These are phyloP conservation scores for Micromesistius poutassou DNA, from an alignment of 2,797 vertebrate genomes.

Conservation along the genomic window DNA sequence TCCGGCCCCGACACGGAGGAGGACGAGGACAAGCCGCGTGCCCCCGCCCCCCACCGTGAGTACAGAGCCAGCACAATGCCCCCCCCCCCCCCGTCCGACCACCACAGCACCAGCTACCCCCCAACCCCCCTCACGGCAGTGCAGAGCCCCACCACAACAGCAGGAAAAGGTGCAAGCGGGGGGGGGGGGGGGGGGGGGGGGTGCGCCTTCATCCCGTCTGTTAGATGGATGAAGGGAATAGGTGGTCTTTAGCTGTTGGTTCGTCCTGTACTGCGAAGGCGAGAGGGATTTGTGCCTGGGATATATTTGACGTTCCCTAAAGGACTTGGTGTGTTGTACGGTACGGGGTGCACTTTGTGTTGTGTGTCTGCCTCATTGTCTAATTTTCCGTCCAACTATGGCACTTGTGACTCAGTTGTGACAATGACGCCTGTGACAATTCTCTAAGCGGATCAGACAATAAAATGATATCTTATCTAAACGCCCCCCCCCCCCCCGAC, in stretches of 20 bases:
- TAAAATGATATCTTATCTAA: background rate
- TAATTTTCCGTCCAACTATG: background rate
- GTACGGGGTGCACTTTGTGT: background rate
- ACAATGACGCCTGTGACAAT: background rate
- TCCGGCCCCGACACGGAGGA: conserved; percentile 95
- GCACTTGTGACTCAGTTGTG: background rate
- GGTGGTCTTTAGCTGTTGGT: too few relatives aligned
- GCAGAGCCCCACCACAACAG: background rate
- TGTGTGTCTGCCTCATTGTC: background rate
- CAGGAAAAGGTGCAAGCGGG: background rate
- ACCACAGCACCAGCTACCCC: background rate
- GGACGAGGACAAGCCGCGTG: conserved; percentile 87
- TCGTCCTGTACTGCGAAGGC: too few relatives aligned
- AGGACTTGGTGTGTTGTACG: background rate
- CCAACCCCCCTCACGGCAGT: background rate
- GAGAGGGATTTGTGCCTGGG: too few relatives aligned
- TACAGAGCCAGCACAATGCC: conserved; percentile 22
- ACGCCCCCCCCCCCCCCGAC: background rate
- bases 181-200: too few relatives aligned
- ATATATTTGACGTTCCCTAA: background rate
- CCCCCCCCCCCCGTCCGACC: too few relatives aligned
- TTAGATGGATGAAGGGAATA: background rate
- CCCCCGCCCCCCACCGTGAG: conserved; percentile 83
- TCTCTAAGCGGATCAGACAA: background rate
- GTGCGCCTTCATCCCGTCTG: background rate